Conservation (phyloP, 2,797 vertebrate genomes). For the Chromobotia macracanthus region DNA sequence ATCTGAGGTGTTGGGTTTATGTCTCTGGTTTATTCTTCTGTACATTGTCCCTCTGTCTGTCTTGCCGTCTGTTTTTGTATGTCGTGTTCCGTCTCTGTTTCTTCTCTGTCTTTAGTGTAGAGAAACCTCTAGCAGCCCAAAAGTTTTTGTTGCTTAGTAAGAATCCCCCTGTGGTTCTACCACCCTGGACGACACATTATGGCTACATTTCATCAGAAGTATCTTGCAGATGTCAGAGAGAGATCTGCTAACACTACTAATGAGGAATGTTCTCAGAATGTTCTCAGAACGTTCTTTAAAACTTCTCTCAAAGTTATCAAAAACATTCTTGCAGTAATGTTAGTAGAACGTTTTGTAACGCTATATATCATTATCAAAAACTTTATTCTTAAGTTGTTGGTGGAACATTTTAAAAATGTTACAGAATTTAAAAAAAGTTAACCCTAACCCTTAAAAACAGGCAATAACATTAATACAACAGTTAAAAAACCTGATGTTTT, state of each 20-base stretch:
- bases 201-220: slow-evolving; percentile 25
- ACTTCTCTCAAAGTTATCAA: too few relatives aligned
- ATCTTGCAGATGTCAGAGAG: background rate
- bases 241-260: background rate
- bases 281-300: too few relatives aligned
- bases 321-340: too few relatives aligned
- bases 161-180: background rate
- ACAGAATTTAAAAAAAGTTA: too few relatives aligned
- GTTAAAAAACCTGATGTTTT: too few relatives aligned
- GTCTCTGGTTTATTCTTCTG: slow-evolving; percentile 29
- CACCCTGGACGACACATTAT: background rate
- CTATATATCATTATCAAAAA: too few relatives aligned
- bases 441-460: too few relatives aligned
- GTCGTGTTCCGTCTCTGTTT: slow-evolving; percentile 3
- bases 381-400: too few relatives aligned
- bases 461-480: too few relatives aligned
- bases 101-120: slow-evolving; percentile 29
- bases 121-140: slow-evolving; percentile 16
- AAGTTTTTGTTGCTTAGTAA: slow-evolving; percentile 14
- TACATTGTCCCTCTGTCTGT: slow-evolving; percentile 21
- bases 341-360: too few relatives aligned
- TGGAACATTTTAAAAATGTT: too few relatives aligned
- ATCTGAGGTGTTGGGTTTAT: slow-evolving; percentile 29
- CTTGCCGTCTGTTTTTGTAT: background rate
- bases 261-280: too few relatives aligned